These are phyloP conservation scores for Catajapyx aquilonaris DNA, from an alignment of 1,140 invertebrate genomes.

Conservation along the genomic window DNA sequence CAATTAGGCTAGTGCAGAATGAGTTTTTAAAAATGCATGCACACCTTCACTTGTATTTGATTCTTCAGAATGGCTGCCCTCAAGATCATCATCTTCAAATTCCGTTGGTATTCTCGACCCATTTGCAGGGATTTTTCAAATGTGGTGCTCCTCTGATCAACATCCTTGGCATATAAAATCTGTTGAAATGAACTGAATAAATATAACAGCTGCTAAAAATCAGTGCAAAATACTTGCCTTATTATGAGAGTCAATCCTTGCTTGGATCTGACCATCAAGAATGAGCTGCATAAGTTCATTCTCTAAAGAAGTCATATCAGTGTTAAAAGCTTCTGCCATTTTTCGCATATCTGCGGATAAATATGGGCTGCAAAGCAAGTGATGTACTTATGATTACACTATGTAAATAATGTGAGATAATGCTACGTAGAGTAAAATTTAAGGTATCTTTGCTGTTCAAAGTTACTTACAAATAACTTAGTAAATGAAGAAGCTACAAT, in stretches of 20 bases:
- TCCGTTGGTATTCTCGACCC: conserved; percentile 80
- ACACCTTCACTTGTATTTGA: conserved; percentile 83
- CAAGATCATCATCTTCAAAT: conserved; percentile 77
- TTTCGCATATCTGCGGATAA: conserved; percentile 87
- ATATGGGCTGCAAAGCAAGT: conserved; percentile 55
- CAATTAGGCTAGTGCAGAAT: no score
- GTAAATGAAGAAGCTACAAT: no score
- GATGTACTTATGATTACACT: no score
- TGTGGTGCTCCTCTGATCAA: conserved; percentile 84
- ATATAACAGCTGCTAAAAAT: no score
- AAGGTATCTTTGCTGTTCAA: no score
- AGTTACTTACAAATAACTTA: no score
- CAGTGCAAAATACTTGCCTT: no score
- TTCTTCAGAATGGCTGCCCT: conserved; percentile 81
- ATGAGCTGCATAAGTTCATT: conserved; percentile 97
- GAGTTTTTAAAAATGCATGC: no score
- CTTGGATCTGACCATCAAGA: conserved; percentile 90
- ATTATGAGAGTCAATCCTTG: conserved; percentile 92
- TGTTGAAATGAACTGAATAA: no score
- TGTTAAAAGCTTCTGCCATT: conserved; percentile 93
- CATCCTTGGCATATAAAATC: conserved; percentile 91
- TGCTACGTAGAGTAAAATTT: no score
- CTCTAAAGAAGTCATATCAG: conserved; percentile 72
- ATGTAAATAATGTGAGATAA: no score
- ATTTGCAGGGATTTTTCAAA: conserved; percentile 81